Evolutionary conservation across 2,113 vertebrate species (phyloP), one percentile per base, ranked within the genome.

Genomic region (Menidia beryllina): DNA sequence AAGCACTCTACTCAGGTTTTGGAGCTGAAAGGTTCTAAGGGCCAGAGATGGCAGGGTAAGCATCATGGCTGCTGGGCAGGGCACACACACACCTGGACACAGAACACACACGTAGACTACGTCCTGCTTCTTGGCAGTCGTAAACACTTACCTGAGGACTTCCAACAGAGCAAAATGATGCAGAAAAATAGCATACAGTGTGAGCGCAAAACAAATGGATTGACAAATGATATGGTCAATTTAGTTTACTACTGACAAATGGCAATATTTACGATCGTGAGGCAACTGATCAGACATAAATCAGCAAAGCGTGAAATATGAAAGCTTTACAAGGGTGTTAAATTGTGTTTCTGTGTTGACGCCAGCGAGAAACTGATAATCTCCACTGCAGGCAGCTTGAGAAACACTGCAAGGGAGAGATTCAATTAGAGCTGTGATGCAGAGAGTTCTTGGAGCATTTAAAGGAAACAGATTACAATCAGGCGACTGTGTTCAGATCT

Each of bases 401-500:
- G 69, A 86, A 80, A 87, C 64, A 70, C 76, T 76, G 77, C 69
- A 64, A 75, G 75, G 59, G 72, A 89, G 64, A 87, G 81, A 89
- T 90, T 90, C 87, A 90, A 89, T 91, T 88, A 91, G 69, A 69
- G 86, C 82, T 58, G 68, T 56, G 64, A 87, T 84, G 78, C 81
- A 88, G 77, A 85, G 69, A 83, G 73, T 79, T 84, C 81, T 88
- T 76, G 77, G 75, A 85, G 87, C 82, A 82, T 86, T 89, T 91
- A 88, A 89, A 85, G 85, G 75, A 87, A 82, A 88, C 80, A 69
- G 78, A 86, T 89, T 72, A 85, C 82, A 89, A 88, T 88, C 84
- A 86, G 69, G 64, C 67, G 21, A 57, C 74, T 72, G 74, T 70
- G 76, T 54, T 79, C 73, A 61, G 82, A 86, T 83, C 69, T 49